Percentiles rank a stretch among this genome's conserved stretches.
Evolutionary conservation across 1,140 invertebrate species (phyloP).

Genomic region (Dreissena rostriformis): DNA sequence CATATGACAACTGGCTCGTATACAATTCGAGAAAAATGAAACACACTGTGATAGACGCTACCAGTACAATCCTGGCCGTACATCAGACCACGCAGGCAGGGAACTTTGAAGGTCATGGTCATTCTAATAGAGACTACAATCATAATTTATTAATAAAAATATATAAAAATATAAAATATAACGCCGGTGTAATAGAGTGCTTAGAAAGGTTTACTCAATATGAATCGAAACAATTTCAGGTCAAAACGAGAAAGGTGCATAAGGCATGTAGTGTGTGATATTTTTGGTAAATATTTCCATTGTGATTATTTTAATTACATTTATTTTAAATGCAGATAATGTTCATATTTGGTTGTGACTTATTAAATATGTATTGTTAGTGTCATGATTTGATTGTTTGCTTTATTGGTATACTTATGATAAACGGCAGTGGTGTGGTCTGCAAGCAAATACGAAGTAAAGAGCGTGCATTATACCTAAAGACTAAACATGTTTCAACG

Average conservation of each 20-base stretch:
- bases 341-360: neutral
- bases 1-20: conserved; percentile 72
- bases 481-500: too few species aligned
- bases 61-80: conserved; percentile 65
- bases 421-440: too few species aligned
- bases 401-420: too few species aligned
- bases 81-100: conserved; percentile 70
- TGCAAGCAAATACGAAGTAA: too few species aligned
- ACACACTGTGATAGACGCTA: conserved; percentile 61
- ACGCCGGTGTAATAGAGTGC: conserved; percentile 54
- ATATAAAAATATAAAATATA: conserved; percentile 61
- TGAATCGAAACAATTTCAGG: neutral
- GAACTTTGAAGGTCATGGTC: conserved; percentile 62
- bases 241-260: conserved; percentile 25
- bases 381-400: too few species aligned
- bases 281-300: neutral
- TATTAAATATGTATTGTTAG: too few species aligned
- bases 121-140: conserved; percentile 61
- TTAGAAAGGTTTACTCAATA: conserved; percentile 35
- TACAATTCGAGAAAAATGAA: conserved; percentile 56
- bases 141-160: conserved; percentile 48
- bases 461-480: too few species aligned
- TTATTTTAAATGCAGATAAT: neutral
- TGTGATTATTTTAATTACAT: neutral
- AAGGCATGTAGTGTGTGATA: conserved; percentile 22